These are phyloP conservation scores for Drosophila kikkawai DNA, from an alignment of 1,140 invertebrate genomes.

Conservation along the genomic window DNA sequence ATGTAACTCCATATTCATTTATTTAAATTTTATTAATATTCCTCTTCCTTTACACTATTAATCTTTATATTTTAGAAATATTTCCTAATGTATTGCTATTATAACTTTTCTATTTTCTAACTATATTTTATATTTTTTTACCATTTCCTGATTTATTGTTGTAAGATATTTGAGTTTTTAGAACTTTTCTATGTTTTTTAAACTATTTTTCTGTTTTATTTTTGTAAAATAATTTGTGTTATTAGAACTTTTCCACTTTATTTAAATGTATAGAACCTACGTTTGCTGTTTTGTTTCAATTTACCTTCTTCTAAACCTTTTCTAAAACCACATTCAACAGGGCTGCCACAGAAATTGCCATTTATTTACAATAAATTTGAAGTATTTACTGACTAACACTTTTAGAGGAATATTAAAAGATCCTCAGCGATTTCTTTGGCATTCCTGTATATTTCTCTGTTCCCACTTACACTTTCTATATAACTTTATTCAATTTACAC, in stretches of 20 bases:
- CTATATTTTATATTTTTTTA: background rate
- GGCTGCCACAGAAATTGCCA: background rate
- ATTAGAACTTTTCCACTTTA: background rate
- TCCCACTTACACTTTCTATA: conserved; percentile 22
- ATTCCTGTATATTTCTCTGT: background rate
- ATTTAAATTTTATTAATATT: background rate
- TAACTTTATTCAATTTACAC: conserved; percentile 10
- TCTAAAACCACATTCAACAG: too few relatives aligned
- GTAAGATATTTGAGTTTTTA: background rate
- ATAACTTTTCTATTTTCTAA: background rate
- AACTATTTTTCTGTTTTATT: background rate
- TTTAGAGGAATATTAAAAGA: too few relatives aligned
- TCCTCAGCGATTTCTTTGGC: background rate
- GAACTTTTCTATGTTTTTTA: background rate
- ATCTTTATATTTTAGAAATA: background rate
- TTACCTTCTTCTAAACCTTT: background rate
- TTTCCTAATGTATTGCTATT: background rate
- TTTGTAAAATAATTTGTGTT: background rate
- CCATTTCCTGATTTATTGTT: background rate
- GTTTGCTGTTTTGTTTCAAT: background rate
- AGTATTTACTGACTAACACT: too few relatives aligned
- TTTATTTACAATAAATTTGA: background rate
- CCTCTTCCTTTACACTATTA: background rate
- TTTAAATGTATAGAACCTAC: background rate
- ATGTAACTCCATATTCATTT: conserved; percentile 40